Percentiles rank a stretch among this genome's conserved stretches.
phyloP scores from a whole-genome alignment of 2,888 invertebrate genomes.

The Thera britannica region DNA sequence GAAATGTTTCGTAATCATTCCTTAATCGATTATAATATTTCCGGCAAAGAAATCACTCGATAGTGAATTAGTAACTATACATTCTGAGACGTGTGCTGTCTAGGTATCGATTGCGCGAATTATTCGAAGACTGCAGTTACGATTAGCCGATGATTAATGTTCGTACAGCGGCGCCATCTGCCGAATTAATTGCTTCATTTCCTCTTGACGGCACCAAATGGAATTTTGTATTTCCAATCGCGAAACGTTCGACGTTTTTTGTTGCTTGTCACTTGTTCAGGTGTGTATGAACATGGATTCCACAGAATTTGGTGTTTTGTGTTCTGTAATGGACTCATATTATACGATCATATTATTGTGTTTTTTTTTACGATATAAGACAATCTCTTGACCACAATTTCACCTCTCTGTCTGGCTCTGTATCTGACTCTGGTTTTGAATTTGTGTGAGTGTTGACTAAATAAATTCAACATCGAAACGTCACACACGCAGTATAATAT shows the following conservation, averaged over 20 bases:
- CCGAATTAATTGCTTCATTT: constrained; percentile 85
- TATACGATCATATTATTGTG: too few species aligned
- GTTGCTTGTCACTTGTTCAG: constrained; percentile 68
- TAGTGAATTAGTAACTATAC: neutral
- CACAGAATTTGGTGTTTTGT: too few species aligned
- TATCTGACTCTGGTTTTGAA: too few species aligned
- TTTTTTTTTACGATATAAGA: too few species aligned
- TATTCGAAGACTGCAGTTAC: constrained; percentile 85
- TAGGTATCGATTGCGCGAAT: constrained; percentile 57
- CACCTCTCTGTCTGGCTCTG: too few species aligned
- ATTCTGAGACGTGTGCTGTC: constrained; percentile 40
- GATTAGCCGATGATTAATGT: constrained; percentile 84
- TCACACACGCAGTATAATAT: too few species aligned
- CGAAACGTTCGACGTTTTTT: constrained; percentile 71
- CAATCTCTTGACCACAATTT: too few species aligned
- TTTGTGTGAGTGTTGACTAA: too few species aligned
- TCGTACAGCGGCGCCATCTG: constrained; percentile 83
- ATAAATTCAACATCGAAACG: too few species aligned
- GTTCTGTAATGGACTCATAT: too few species aligned
- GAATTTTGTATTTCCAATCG: constrained; percentile 82
- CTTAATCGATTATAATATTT: too few species aligned
- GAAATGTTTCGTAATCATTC: too few species aligned
- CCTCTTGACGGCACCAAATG: constrained; percentile 81
- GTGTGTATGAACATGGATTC: constrained; percentile 57
- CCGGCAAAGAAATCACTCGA: neutral